A percentile compares a stretch with the other conserved stretches of the same genome.
Evolutionary conservation across 2,113 vertebrate genomes (phyloP).

Genomic region (Vulpes ferrilata): DNA sequence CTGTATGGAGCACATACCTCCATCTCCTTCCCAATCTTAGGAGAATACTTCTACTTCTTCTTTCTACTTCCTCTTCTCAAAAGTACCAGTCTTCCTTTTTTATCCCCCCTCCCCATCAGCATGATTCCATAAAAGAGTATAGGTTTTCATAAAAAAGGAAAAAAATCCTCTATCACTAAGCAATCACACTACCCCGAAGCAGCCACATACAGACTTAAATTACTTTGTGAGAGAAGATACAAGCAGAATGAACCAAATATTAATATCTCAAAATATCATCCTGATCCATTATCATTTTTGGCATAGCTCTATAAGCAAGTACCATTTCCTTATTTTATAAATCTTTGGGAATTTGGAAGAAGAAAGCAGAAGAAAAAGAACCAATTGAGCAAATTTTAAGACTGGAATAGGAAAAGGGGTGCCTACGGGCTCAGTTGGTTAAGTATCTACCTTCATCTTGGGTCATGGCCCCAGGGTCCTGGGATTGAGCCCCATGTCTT

Average conservation of each 20-base stretch:
- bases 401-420: not conserved
- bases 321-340: not conserved
- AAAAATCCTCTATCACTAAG: not conserved
- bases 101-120: not conserved
- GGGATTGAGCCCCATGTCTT: too few relatives aligned
- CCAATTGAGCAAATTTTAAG: not conserved
- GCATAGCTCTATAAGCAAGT: not conserved
- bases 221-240: not conserved
- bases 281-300: not conserved
- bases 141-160: not conserved
- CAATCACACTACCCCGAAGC: not conserved
- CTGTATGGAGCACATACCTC: not conserved
- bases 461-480: too few relatives aligned
- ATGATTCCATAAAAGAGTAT: not conserved
- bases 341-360: not conserved
- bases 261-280: not conserved
- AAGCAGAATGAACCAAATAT: not conserved
- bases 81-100: not conserved
- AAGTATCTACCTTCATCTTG: too few relatives aligned
- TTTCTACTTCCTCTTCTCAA: not conserved
- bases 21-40: not conserved
- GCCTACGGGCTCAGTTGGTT: too few relatives aligned
- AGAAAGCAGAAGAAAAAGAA: not conserved
- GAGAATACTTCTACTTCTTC: not conserved
- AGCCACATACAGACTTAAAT: not conserved